Base-by-base conservation (phyloP, 2,797 vertebrate genomes). In the Anabas testudineus region DNA sequence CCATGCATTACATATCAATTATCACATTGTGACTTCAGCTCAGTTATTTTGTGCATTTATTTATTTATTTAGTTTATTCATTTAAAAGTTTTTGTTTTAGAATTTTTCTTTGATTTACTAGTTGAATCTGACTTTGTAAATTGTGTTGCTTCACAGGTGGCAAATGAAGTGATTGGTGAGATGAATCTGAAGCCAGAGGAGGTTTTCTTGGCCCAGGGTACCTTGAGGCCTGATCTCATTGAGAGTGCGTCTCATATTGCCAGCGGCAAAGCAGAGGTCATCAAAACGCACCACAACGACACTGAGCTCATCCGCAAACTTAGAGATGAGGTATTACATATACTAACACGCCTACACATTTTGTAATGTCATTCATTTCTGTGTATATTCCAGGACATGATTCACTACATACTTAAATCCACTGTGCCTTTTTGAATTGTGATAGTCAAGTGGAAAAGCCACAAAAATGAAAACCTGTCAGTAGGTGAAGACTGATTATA, bases 211-310 rank as follows among this genome's bases (percentile, higher is more conserved):
- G 97, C 98, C 2, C 98, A 99, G 91, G 98, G 98, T 22, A 99
- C 98, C 4, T 89, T 99, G 80, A 93, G 98, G 80, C 98, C 98
- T 3, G 98, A 99, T 86, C 95, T 99, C 16, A 99, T 99, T n/a
- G 98, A 99, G 89, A 99, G 98, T 0, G 98, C 98, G 9, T 99
- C 97, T 36, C 90, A 95, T 63, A 85, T 99, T 47, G 98, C 96
- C 64, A 99, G 98, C 0, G 95, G 95, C 82, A 99, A 98, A 86
- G 98, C 98, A 3, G 97, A 99, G 65, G 91, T 99, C 90, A 99
- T 99, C 93, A 99, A 99, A 90, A 99, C 98, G 0, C 98, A 99
- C 84, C 98, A 99, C 90, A 99, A 99, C 0, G 98, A 99, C 88
- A 99, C 98, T 0, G 98, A 99, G 78, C 96, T 99, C 58, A 98